Evolutionary conservation across 2,797 vertebrate species (phyloP), one percentile per base, ranked within the genome.

Genomic region (Oreortyx pictus): DNA sequence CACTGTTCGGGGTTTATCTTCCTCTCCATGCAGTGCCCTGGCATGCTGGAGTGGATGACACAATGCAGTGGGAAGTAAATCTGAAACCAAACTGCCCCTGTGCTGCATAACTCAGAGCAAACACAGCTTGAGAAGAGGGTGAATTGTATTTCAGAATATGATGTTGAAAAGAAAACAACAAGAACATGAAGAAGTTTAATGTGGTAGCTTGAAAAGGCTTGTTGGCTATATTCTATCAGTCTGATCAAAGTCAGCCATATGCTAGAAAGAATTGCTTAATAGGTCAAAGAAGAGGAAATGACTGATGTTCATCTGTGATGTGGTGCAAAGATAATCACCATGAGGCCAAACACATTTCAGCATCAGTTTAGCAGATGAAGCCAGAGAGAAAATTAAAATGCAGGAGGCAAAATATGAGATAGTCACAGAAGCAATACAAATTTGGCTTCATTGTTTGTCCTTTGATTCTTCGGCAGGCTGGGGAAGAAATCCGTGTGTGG

Each of bases 351-450:
- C 47, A 70, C 88, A 82, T 92, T 89, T 90, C 73, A 93, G 61
- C 2, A 3, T 92, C 83, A 83, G 24, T 84, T 84, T 82, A 82
- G 43, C 44, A 92, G 44, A 90, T 87, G 68, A 95, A 87, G 46
- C 62, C 67, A 86, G 66, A 84, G 39, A 89, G 68, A 71, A 93
- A 92, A 94, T 90, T 93, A 92, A 92, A 92, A 95, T 72, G 74
- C 6, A 0, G 29, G 46, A 90, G 35, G 57, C 39, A 90, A 82
- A 94, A 93, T 29, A 8, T 39, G 56, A 2, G 9, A 61, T 39
- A 60, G 75, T 47, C 81, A 80, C 56, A 74, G 61, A 83, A 60
- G 84, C 71, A 89, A 86, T 56, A 88, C 43, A 88, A 90, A 90
- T 84, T 71, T 86, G 72, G 25, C 59, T 92, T 86, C 54, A 19